Base-by-base conservation (phyloP, 2,113 vertebrate species). In the Tringa solitaria region DNA sequence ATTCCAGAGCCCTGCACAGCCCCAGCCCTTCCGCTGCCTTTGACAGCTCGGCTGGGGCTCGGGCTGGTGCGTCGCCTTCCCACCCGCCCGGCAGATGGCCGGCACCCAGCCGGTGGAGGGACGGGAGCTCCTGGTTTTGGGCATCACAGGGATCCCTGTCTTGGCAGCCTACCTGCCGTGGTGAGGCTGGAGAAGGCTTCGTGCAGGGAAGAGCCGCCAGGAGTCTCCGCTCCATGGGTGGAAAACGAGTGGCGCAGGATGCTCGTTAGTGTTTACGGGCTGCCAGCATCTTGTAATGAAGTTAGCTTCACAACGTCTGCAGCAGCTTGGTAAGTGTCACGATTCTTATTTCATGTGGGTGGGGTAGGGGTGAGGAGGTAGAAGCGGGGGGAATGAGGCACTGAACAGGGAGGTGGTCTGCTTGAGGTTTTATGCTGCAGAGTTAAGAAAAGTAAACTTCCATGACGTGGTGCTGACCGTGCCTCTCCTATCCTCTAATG, bases 11-110 rank as follows among this genome's bases (percentile, higher is more conserved):
- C 4, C 63, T 72, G 73, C 70, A 65, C 70, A 91, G 93, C 21
- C 90, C 93, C 93, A 96, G 81, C 96, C 96, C 96, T 96, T 95
- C 96, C 81, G 65, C 87, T 87, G 95, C 84, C 67, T 95, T 96
- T 96, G 96, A 96, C 95, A 96, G 91, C 89, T 96, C 48, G 1
- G 46, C 68, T 59, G 64, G 72, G 75, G 88, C 73, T 26, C 15
- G 45, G 78, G 70, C 69, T 91, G 86, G 59, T 79, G 78, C 59
- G 6, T 27, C 1, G 33, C 85, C 15, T 77, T 95, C 75, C 64
- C 48, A 70, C 90, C 83, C 48, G 79, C 92, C 83, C 81, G 79
- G 72, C 68, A 74, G 54, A 65, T 72, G 90, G 75, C n/a, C 28
- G 65, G 87, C 41, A 41, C 0, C 0, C 59, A 77, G 84, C 82